Percentiles rank a stretch among this genome's conserved stretches.
These are phyloP conservation scores for Craniophora ligustri DNA, from an alignment of 2,888 invertebrate genomes.

Conservation along the genomic window DNA sequence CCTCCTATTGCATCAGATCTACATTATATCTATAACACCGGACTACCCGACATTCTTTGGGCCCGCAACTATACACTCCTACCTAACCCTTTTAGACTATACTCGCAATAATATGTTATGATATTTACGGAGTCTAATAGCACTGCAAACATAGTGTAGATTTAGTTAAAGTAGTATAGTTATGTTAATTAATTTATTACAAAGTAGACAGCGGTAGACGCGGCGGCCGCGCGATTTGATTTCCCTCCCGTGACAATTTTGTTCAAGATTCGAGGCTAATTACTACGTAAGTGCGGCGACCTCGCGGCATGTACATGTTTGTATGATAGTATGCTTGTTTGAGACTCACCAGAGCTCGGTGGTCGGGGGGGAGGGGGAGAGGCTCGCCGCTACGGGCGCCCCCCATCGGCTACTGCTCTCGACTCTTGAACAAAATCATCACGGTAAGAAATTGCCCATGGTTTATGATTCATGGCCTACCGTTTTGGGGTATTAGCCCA, in stretches of 20 bases:
- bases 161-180: too few species aligned
- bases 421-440: conserved; percentile 87
- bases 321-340: conserved; percentile 49
- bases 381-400: conserved; percentile 77
- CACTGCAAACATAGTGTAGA: too few species aligned
- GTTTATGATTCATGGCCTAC: conserved; percentile 30
- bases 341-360: conserved; percentile 79
- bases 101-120: too few species aligned
- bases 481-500: conserved; percentile 21
- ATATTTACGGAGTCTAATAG: too few species aligned
- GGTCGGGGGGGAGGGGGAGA: conserved; percentile 65
- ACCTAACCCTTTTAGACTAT: too few species aligned
- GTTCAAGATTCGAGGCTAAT: conserved; percentile 77
- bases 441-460: conserved; percentile 63
- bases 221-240: conserved; percentile 1
- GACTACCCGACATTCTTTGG: too few species aligned
- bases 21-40: too few species aligned
- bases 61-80: too few species aligned
- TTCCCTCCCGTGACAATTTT: conserved; percentile 62
- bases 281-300: conserved; percentile 44
- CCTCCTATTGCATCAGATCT: too few species aligned
- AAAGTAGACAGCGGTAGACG: too few species aligned
- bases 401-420: conserved; percentile 76
- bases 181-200: too few species aligned
- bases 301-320: conserved; percentile 23